Conservation (phyloP, 2,888 invertebrate species). For the Monopis laevigella region DNA sequence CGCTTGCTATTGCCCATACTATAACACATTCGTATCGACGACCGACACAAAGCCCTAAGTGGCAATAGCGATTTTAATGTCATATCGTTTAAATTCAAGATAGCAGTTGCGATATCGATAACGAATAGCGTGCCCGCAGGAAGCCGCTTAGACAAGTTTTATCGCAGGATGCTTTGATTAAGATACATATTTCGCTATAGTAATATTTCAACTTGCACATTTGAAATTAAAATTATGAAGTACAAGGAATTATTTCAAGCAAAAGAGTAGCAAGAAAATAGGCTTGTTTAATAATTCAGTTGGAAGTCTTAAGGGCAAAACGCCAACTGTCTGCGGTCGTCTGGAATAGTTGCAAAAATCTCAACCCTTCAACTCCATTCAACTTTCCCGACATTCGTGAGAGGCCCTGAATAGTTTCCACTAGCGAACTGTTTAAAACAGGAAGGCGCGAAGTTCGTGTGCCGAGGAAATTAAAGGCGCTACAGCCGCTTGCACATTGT, state of each 20-base stretch:
- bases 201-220: too few species aligned
- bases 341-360: slow-evolving; percentile 10
- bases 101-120: slow-evolving; percentile 28
- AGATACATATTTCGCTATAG: too few species aligned
- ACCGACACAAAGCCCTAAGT: slow-evolving; percentile 30
- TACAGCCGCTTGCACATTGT: slow-evolving; percentile 31
- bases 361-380: slow-evolving; percentile 10
- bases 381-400: slow-evolving; percentile 11
- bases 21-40: slow-evolving; percentile 30
- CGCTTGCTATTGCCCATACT: slow-evolving; percentile 24
- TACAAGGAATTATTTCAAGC: too few species aligned
- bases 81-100: slow-evolving; percentile 27
- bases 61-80: too few species aligned
- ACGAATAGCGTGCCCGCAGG: slow-evolving; percentile 14
- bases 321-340: slow-evolving; percentile 2
- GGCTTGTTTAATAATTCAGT: slow-evolving; percentile 5
- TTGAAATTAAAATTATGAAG: too few species aligned
- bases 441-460: slow-evolving; percentile 22
- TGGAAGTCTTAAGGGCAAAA: background rate
- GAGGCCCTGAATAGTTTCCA: slow-evolving; percentile 13
- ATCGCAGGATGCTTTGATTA: too few species aligned
- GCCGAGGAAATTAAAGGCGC: slow-evolving; percentile 52
- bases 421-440: slow-evolving; percentile 12
- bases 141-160: background rate
- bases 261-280: too few species aligned